Conservation (phyloP, 2,113 vertebrate genomes). For the Nannospalax galili region DNA sequence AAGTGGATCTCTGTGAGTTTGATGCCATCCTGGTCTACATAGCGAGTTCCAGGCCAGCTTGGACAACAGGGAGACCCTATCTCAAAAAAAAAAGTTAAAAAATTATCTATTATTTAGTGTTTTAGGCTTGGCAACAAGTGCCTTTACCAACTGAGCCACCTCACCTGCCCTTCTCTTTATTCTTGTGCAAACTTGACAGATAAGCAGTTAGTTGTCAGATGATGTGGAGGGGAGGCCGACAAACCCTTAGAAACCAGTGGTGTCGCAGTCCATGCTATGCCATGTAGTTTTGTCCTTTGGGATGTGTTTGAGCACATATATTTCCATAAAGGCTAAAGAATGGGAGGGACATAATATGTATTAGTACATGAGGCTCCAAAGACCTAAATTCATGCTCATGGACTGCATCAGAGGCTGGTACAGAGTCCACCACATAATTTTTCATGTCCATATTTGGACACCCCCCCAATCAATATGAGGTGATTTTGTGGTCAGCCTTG, state of each 20-base stretch:
- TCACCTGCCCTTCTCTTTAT: not conserved
- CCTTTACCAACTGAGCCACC: not conserved
- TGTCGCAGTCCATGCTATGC: too few species aligned
- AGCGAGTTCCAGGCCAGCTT: too few species aligned
- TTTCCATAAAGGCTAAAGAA: not conserved
- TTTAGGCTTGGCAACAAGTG: too few species aligned
- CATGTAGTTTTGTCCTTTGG: not conserved
- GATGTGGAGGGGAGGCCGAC: not conserved
- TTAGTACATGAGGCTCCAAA: not conserved
- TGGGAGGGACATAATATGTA: too few species aligned
- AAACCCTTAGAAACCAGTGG: not conserved
- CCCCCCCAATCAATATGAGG: rapidly evolving
- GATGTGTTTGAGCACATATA: too few species aligned
- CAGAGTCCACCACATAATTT: not conserved
- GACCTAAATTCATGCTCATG: not conserved
- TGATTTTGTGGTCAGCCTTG: not conserved
- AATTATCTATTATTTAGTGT: not conserved
- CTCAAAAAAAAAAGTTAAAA: too few species aligned
- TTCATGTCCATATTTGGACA: not conserved
- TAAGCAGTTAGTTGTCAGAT: not conserved
- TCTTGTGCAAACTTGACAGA: too few species aligned
- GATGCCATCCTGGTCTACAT: too few species aligned
- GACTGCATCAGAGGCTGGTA: not conserved
- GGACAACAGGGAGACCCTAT: too few species aligned
- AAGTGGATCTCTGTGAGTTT: too few species aligned